Base-by-base conservation (phyloP, 1,140 invertebrate genomes). In the Melipona quadrifasciata region DNA sequence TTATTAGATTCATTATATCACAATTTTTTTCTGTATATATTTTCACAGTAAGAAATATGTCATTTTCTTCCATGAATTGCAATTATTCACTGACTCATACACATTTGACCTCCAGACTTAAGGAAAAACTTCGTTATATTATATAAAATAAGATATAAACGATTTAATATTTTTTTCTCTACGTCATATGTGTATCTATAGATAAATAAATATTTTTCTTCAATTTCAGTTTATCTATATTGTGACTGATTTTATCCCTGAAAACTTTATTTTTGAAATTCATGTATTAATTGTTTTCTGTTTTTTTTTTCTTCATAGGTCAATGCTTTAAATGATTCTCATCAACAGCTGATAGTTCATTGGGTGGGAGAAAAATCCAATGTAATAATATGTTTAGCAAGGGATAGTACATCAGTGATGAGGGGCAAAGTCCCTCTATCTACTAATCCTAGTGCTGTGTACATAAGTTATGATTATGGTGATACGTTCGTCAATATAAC, bases 391-490 rank as follows among this genome's bases (percentile, higher is more conserved):
- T 98, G 98, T 89, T 94, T 98, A 73, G 97, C 98, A 3, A 95
- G 97, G 91, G 97, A 98, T 91, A 96, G 96, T 27, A 94, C 94
- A 75, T 95, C 95, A 27, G 90, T 93, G 27, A 90, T 93, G 14
- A 81, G 91, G 16, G 89, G 91, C 72, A 95, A 94, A 87, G 93
- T 93, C 57, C 85, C 91, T 8, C 85, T 93, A 75, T 86, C 86
- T 71, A 94, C 94, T 77, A 95, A 92, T 87, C 96, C 97, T 80
- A 98, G 97, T 68, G 96, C 97, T 58, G 96, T 98, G 11, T 98
- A 97, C 91, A 97, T 98, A 88, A 98, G 98, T 34, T 97, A 97
- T 92, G 96, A 98, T 93, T 98, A 98, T 94, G 98, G 98, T 1
- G 96, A 96, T 86, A 96, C 96, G 2, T 98, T 98, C 91, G 92